phyloP scores from a whole-genome alignment of 1,140 invertebrate species.

The Wasmannia auropunctata region DNA sequence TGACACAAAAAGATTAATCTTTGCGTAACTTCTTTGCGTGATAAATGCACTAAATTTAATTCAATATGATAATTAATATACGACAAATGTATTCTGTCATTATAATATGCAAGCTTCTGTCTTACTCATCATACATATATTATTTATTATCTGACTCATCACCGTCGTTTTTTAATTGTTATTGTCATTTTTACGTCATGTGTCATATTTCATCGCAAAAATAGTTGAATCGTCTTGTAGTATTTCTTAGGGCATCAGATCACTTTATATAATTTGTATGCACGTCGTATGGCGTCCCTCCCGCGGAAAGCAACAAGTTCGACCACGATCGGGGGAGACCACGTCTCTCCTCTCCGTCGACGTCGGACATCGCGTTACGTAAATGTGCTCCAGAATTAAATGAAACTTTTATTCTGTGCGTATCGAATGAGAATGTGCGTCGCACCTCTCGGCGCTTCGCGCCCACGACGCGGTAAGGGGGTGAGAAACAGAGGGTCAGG shows the following conservation, averaged over 20 bases:
- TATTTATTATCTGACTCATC: neutral
- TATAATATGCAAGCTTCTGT: neutral
- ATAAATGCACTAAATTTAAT: neutral
- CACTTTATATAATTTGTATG: neutral
- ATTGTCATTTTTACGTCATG: neutral
- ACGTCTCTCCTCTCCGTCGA: neutral
- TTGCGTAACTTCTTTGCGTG: too few relatives aligned
- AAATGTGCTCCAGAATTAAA: neutral
- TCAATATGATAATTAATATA: neutral
- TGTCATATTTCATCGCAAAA: neutral
- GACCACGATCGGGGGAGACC: neutral
- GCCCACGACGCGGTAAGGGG: neutral
- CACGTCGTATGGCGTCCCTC: neutral
- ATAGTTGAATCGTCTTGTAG: neutral
- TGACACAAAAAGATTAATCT: too few relatives aligned
- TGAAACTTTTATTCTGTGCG: constrained; percentile 62
- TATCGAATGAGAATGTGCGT: constrained; percentile 57
- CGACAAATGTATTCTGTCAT: neutral
- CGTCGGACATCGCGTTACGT: constrained; percentile 1
- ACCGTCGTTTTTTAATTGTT: neutral
- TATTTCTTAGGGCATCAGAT: neutral
- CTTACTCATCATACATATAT: neutral
- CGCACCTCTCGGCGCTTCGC: neutral
- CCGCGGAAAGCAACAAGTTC: constrained; percentile 40
- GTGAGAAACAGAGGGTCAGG: too few relatives aligned